These are phyloP conservation scores for Drosophila novamexicana DNA, from an alignment of 1,140 invertebrate species.

Conservation along the genomic window DNA sequence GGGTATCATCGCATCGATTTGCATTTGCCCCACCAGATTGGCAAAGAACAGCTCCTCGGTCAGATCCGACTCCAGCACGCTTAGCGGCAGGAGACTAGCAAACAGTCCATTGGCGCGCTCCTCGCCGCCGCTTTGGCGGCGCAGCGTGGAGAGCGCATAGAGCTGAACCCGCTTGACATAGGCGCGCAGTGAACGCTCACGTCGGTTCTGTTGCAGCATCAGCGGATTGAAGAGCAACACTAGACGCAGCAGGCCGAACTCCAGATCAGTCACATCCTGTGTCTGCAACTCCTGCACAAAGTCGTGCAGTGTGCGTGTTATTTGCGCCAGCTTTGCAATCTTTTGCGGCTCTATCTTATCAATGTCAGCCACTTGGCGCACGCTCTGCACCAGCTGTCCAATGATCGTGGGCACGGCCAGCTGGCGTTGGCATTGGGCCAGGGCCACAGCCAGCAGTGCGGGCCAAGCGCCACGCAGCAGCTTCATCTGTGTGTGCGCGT, in stretches of 20 bases:
- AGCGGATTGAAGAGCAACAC: slow-evolving; percentile 89
- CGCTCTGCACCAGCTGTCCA: slow-evolving; percentile 90
- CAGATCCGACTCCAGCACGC: slow-evolving; percentile 90
- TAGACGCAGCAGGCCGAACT: slow-evolving; percentile 95
- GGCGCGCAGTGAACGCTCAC: slow-evolving; percentile 61
- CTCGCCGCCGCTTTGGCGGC: slow-evolving; percentile 51
- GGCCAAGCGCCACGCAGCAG: slow-evolving; percentile 95
- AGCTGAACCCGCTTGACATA: slow-evolving; percentile 77
- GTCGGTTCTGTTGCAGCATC: slow-evolving; percentile 59
- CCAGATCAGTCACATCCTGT: slow-evolving; percentile 90
- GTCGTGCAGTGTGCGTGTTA: slow-evolving; percentile 92
- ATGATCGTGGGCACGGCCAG: slow-evolving; percentile 93
- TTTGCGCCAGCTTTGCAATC: slow-evolving; percentile 92
- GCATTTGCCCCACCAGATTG: slow-evolving; percentile 94
- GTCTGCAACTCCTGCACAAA: slow-evolving; percentile 90
- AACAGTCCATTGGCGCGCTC: slow-evolving; percentile 84
- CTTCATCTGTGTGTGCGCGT: slow-evolving; percentile 92
- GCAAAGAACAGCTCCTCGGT: slow-evolving; percentile 96
- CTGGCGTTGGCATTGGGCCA: slow-evolving; percentile 92
- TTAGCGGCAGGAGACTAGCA: slow-evolving; percentile 90
- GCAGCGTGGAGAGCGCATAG: slow-evolving; percentile 64
- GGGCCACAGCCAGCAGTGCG: slow-evolving; percentile 95
- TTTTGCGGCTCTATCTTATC: slow-evolving; percentile 90
- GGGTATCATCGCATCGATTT: slow-evolving; percentile 96
- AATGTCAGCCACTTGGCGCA: slow-evolving; percentile 85